Percentiles rank a stretch among this genome's conserved stretches.
Evolutionary conservation across 2,113 vertebrate genomes (phyloP).

Genomic region (Urocolius indicus): DNA sequence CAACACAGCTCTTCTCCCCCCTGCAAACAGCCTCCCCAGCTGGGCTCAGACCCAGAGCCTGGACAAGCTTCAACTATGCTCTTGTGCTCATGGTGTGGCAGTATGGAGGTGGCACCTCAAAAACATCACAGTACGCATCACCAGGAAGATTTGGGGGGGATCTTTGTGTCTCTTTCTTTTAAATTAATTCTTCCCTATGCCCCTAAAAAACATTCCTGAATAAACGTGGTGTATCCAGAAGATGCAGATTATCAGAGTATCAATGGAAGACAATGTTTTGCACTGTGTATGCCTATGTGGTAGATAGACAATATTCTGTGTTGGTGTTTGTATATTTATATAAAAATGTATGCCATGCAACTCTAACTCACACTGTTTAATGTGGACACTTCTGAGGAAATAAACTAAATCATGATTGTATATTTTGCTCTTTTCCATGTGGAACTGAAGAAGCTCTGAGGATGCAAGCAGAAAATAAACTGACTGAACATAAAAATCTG

Average conservation of each 20-base stretch:
- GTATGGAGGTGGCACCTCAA: neutral
- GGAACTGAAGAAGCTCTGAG: neutral
- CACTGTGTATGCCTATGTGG: constrained; percentile 6
- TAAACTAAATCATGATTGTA: neutral
- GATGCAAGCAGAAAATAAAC: constrained; percentile 62
- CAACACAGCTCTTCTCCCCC: neutral
- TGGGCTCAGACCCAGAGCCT: neutral
- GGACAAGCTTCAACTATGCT: neutral
- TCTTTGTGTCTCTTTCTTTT: neutral
- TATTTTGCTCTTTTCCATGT: constrained; percentile 46
- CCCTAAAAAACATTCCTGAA: neutral
- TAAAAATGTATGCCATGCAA: neutral
- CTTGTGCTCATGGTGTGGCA: neutral
- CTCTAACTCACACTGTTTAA: neutral
- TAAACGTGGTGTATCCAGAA: neutral
- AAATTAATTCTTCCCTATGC: neutral
- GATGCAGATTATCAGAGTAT: neutral
- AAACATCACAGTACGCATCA: neutral
- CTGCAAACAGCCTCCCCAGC: neutral
- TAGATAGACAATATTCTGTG: constrained; percentile 15
- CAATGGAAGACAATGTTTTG: constrained; percentile 2
- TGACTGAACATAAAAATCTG: neutral
- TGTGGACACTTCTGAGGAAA: constrained; percentile 14
- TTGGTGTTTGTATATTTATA: constrained; percentile 22
- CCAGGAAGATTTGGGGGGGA: neutral